Evolutionary conservation across 2,797 vertebrate genomes (phyloP), one percentile per base, ranked within the genome.

Genomic region (Pelobates cultripes): DNA sequence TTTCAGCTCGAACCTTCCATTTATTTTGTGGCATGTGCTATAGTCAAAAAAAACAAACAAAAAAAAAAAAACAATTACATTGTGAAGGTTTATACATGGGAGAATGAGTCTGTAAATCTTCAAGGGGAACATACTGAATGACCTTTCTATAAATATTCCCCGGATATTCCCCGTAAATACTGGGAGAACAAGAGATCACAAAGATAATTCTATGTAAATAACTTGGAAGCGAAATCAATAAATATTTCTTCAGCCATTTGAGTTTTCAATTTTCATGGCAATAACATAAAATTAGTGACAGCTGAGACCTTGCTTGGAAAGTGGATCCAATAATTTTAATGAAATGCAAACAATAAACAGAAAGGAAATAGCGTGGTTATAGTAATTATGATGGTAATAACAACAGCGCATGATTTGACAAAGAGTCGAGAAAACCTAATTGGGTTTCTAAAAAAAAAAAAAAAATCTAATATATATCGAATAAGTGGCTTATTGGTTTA

Each of bases 301-400:
- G 81, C 81, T 83, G 81, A 79, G 76, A 45, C 77, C 81, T 75
- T 28, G n/a, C 53, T 3, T 53, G 73, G 71, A 60, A 47, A 63
- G 81, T 70, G 66, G 76, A 45, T 79, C 81, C 81, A 79, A 79
- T 73, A 51, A 74, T 64, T 68, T 53, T 79, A 83, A 83, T 83
- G 81, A 75, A 79, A 83, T 75, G 76, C 81, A 79, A 71, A 70
- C 77, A 79, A 79, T 79, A 83, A 79, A 79, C 72, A 74, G 76
- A 43, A 79, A 79, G 71, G 72, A 79, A 83, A 78, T 55, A 28
- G 40, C 45, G 69, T 44, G 77, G 64, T 83, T 79, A 83, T 79
- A 70, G 71, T 61, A 83, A 83, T 83, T 83, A 83, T 64, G 81
- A 75, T 83, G 81, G 77, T 79, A 83, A 83, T 83, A 83, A 75